phyloP scores from a whole-genome alignment of 1,140 invertebrate genomes.

The Panagrolaimus sp. region DNA sequence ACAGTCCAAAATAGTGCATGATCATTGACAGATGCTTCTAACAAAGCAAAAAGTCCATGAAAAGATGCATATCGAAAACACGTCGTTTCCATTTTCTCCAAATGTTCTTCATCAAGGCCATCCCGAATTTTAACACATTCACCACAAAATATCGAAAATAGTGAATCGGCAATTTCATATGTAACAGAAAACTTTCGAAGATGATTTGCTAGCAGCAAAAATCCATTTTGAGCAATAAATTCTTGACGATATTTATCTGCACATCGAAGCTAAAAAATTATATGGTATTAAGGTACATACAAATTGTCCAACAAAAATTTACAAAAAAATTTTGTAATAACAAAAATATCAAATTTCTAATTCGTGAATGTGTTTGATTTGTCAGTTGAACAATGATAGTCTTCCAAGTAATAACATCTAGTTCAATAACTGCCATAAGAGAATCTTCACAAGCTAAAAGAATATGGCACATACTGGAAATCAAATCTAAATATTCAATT shows the following conservation, averaged over 20 bases:
- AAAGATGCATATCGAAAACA: constrained; percentile 35
- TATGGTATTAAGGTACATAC: neutral
- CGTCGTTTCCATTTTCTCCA: constrained; percentile 34
- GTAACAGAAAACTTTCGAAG: constrained; percentile 32
- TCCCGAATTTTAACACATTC: constrained; percentile 34
- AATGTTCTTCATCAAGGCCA: constrained; percentile 32
- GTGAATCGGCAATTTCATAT: constrained; percentile 33
- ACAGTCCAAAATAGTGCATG: constrained; percentile 40
- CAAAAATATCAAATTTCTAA: constrained; percentile 31
- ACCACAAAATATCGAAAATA: constrained; percentile 43
- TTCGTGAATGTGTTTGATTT: constrained; percentile 31
- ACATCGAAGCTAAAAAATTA: constrained; percentile 32
- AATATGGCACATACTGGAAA: constrained; percentile 16
- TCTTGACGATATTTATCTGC: constrained; percentile 23
- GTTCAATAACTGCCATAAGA: constrained; percentile 31
- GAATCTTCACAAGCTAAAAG: constrained; percentile 33
- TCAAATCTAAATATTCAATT: too few relatives aligned
- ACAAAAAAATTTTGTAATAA: constrained; percentile 45
- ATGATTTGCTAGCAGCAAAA: constrained; percentile 34
- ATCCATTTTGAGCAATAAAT: constrained; percentile 34
- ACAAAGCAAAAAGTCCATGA: constrained; percentile 36
- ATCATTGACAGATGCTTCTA: constrained; percentile 38
- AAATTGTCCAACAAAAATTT: constrained; percentile 5
- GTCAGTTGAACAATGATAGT: constrained; percentile 39
- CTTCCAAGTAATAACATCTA: constrained; percentile 37